Evolutionary conservation across 2,113 vertebrate species (phyloP).

Genomic region (Lipophrys pholis): DNA sequence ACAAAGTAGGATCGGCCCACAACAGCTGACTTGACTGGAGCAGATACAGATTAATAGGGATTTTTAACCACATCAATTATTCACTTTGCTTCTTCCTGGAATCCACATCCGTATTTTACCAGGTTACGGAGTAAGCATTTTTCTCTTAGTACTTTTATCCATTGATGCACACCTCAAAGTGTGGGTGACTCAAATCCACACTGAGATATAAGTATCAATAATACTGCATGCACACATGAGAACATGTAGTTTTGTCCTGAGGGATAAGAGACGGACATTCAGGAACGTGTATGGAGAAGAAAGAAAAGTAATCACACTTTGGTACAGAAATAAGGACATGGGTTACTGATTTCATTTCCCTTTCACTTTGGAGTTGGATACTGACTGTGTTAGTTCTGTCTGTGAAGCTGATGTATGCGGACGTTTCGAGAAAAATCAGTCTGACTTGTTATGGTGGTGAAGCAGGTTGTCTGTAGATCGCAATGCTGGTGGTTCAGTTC

Average conservation of each 20-base stretch:
- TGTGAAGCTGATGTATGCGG: too few relatives aligned
- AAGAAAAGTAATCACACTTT: neutral
- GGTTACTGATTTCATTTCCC: too few relatives aligned
- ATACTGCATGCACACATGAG: neutral
- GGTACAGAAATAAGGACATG: neutral
- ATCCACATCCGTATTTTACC: too few relatives aligned
- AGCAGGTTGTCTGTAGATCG: too few relatives aligned
- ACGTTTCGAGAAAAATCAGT: too few relatives aligned
- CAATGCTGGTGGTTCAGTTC: too few relatives aligned
- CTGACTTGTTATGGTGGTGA: too few relatives aligned
- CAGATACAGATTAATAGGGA: neutral
- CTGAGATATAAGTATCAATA: neutral
- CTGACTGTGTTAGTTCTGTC: too few relatives aligned
- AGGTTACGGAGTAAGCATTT: too few relatives aligned
- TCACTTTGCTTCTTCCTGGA: constrained; percentile 23
- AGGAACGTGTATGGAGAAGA: neutral
- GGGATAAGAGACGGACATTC: neutral
- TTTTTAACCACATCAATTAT: constrained; percentile 31
- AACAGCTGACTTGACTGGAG: neutral
- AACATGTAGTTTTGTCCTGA: neutral
- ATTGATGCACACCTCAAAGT: neutral
- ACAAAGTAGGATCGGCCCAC: constrained; percentile 60
- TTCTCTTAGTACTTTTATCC: neutral
- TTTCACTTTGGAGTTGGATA: too few relatives aligned
- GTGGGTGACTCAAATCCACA: neutral